Percentiles rank a stretch among this genome's conserved stretches.
phyloP scores from a whole-genome alignment of 1,140 invertebrate species.

The Drosophila miranda region DNA sequence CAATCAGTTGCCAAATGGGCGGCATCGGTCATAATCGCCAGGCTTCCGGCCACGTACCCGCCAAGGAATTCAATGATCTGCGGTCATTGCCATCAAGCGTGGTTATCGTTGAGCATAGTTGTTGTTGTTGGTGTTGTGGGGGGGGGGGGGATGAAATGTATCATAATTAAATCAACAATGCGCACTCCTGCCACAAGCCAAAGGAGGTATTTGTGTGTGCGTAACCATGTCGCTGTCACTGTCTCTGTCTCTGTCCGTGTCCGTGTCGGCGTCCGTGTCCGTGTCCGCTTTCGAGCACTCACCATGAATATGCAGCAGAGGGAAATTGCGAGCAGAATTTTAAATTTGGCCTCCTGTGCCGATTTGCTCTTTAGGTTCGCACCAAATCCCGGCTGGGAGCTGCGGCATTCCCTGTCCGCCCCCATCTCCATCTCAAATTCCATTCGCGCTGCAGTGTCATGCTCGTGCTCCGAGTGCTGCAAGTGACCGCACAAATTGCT shows the following conservation, averaged over 20 bases:
- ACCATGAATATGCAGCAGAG: constrained; percentile 88
- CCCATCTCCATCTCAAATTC: constrained; percentile 7
- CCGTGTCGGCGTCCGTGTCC: constrained; percentile 16
- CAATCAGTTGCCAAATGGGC: constrained; percentile 93
- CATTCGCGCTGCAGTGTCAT: constrained; percentile 13
- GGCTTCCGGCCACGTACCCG: constrained; percentile 90
- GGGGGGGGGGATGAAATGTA: constrained; percentile 48
- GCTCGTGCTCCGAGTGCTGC: constrained; percentile 44
- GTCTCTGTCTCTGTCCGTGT: background rate
- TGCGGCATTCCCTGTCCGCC: constrained; percentile 40
- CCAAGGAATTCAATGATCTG: constrained; percentile 88
- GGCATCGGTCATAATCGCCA: constrained; percentile 93
- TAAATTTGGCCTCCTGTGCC: constrained; percentile 84
- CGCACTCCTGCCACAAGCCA: background rate
- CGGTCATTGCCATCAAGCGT: constrained; percentile 30
- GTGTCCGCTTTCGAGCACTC: constrained; percentile 56
- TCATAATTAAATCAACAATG: constrained; percentile 61
- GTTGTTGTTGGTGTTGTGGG: constrained; percentile 23
- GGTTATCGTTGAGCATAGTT: background rate
- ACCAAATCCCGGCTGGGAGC: constrained; percentile 61
- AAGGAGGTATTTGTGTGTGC: constrained; percentile 5
- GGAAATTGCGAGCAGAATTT: constrained; percentile 84
- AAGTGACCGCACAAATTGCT: constrained; percentile 49
- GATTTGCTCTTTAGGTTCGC: constrained; percentile 82
- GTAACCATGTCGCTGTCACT: background rate